These are phyloP conservation scores for Camponotus pennsylvanicus DNA, from an alignment of 1,140 invertebrate genomes.

Conservation along the genomic window DNA sequence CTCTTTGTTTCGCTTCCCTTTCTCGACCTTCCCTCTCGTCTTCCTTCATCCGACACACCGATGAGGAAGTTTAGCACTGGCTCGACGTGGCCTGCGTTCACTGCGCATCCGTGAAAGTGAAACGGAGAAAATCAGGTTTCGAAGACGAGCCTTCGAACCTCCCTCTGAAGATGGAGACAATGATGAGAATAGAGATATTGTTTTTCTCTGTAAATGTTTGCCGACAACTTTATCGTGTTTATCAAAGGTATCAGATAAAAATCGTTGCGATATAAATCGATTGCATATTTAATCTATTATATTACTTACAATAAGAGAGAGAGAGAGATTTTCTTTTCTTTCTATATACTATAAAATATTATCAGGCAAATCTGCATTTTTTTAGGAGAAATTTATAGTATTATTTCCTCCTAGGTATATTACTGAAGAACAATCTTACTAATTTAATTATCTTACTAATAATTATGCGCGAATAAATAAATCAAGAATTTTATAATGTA, in stretches of 20 bases:
- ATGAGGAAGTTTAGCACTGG: conserved; percentile 67
- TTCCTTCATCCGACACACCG: conserved; percentile 49
- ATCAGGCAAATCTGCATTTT: background rate
- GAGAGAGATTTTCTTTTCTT: background rate
- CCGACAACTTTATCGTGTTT: background rate
- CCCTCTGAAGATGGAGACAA: conserved; percentile 27
- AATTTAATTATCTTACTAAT: background rate
- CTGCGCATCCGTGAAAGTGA: conserved; percentile 75
- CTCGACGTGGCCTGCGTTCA: conserved; percentile 54
- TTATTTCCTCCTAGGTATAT: background rate
- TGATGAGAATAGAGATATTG: conserved; percentile 61
- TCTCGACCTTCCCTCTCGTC: conserved; percentile 64
- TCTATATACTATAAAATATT: background rate
- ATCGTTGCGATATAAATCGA: background rate
- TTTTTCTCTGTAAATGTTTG: conserved; percentile 25
- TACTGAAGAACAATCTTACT: background rate
- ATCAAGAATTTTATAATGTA: background rate
- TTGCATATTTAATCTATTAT: background rate
- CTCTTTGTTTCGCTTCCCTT: conserved; percentile 39
- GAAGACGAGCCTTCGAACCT: conserved; percentile 75
- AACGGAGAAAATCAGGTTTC: conserved; percentile 78
- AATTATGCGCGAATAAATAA: background rate
- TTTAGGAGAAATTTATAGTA: background rate
- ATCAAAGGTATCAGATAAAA: background rate
- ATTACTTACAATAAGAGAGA: background rate